These are phyloP conservation scores for Cosmopolites sordidus DNA, from an alignment of 2,888 invertebrate genomes.

Conservation along the genomic window DNA sequence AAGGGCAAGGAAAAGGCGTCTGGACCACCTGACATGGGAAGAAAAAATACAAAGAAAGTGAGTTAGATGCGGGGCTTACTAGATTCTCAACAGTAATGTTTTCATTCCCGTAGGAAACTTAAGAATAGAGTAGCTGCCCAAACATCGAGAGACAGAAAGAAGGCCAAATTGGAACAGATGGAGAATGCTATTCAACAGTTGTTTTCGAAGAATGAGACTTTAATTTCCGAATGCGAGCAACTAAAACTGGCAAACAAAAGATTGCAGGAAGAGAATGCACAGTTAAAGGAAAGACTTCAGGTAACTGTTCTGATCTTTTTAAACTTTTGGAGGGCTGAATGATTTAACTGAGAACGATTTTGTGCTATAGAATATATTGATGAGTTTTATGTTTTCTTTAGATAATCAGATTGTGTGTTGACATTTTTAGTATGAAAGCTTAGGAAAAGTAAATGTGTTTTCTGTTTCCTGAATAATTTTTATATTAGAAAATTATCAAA, in stretches of 20 bases:
- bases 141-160: conserved; percentile 93
- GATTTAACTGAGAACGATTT: too few relatives aligned
- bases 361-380: too few relatives aligned
- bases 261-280: conserved; percentile 62
- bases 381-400: too few relatives aligned
- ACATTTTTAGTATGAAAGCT: too few relatives aligned
- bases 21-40: conserved; percentile 82
- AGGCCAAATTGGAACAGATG: conserved; percentile 87
- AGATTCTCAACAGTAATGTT: not conserved
- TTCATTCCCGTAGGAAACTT: conserved; percentile 64
- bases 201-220: conserved; percentile 59
- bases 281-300: conserved; percentile 33
- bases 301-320: too few relatives aligned
- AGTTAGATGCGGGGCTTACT: conserved; percentile 46
- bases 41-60: conserved; percentile 85
- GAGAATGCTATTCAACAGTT: conserved; percentile 65
- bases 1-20: conserved; percentile 63
- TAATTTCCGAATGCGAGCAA: conserved; percentile 63
- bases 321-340: too few relatives aligned
- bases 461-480: too few relatives aligned
- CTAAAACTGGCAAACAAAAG: conserved; percentile 59
- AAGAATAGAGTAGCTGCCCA: conserved; percentile 97
- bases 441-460: too few relatives aligned
- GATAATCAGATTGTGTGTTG: too few relatives aligned
- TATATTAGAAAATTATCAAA: too few relatives aligned